These are phyloP conservation scores for Metalampra italica DNA, from an alignment of 2,888 invertebrate genomes.

Conservation along the genomic window DNA sequence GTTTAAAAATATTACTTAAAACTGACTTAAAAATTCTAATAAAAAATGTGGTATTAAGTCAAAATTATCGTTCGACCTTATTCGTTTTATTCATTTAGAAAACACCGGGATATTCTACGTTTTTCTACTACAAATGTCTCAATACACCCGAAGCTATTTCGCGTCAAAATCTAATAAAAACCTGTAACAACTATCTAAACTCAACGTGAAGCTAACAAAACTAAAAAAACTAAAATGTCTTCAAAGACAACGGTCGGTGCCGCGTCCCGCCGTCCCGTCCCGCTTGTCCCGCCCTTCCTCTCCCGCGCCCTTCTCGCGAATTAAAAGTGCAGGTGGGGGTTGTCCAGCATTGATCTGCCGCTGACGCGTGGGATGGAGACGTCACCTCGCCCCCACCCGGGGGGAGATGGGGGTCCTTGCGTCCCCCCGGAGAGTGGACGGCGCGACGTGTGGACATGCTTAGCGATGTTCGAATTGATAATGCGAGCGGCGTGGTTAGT, in stretches of 20 bases:
- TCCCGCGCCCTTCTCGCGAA: slow-evolving; percentile 21
- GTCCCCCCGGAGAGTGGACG: slow-evolving; percentile 36
- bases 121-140: too few species aligned
- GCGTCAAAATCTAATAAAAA: too few species aligned
- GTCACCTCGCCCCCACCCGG: slow-evolving; percentile 34
- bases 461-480: slow-evolving; percentile 66
- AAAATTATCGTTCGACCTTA: too few species aligned
- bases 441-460: slow-evolving; percentile 58
- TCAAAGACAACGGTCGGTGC: slow-evolving; percentile 32
- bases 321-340: slow-evolving; percentile 75
- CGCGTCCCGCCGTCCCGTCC: neutral
- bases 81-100: too few species aligned
- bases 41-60: too few species aligned
- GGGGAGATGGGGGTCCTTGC: slow-evolving; percentile 11
- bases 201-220: neutral
- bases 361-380: slow-evolving; percentile 63
- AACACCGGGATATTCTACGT: too few species aligned
- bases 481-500: slow-evolving; percentile 44
- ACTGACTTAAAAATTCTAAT: too few species aligned
- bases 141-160: too few species aligned
- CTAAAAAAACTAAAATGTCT: neutral
- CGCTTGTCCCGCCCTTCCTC: slow-evolving; percentile 21
- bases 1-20: too few species aligned
- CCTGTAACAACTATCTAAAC: too few species aligned
- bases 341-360: slow-evolving; percentile 74